phyloP scores from a whole-genome alignment of 2,888 invertebrate genomes.

The Schizotus pectinicornis region DNA sequence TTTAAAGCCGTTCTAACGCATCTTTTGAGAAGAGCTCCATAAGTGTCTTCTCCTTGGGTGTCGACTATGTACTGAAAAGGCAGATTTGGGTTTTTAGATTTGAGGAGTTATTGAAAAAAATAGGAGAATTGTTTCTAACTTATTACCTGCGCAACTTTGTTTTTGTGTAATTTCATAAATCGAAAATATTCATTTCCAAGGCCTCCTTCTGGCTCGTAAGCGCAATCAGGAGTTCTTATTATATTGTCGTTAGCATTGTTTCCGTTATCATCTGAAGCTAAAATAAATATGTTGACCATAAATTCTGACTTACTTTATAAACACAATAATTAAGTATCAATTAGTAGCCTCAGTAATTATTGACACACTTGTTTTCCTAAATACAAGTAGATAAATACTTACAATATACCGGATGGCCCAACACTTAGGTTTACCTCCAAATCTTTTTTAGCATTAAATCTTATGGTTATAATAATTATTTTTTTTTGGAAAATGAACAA shows the following conservation, averaged over 20 bases:
- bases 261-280: neutral
- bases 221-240: slow-evolving; percentile 8
- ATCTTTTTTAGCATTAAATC: too few species aligned
- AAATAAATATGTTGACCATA: neutral
- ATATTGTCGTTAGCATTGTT: slow-evolving; percentile 21
- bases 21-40: slow-evolving; percentile 53
- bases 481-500: too few species aligned
- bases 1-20: slow-evolving; percentile 59
- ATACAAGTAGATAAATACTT: too few species aligned
- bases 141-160: slow-evolving; percentile 48
- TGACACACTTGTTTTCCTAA: too few species aligned
- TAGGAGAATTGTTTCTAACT: slow-evolving; percentile 4
- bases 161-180: slow-evolving; percentile 42
- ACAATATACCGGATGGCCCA: too few species aligned
- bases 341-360: too few species aligned
- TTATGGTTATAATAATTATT: too few species aligned
- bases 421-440: too few species aligned
- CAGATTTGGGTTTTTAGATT: neutral
- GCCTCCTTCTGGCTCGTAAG: slow-evolving; percentile 42
- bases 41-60: slow-evolving; percentile 58
- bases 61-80: slow-evolving; percentile 41
- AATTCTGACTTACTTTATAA: neutral
- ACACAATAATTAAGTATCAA: neutral
- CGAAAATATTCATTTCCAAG: slow-evolving; percentile 46
- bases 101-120: too few species aligned